Evolutionary conservation across 2,797 vertebrate species (phyloP).

Genomic region (Pempheris klunzingeri): DNA sequence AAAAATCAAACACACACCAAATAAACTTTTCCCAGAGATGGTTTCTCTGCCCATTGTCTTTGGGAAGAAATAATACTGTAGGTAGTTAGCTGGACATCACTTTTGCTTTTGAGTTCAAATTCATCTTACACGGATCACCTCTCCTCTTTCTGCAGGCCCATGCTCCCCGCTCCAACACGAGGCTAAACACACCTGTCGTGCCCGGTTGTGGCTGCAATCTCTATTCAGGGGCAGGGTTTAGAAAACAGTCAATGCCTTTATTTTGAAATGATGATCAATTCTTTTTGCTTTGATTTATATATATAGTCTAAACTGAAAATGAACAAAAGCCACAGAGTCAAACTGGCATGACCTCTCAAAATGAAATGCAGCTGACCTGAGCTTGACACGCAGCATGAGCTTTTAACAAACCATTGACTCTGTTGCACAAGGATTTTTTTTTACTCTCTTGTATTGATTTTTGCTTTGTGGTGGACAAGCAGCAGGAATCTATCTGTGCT

Average conservation of each 20-base stretch:
- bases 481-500: slow-evolving; percentile 60
- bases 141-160: background rate
- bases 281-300: background rate
- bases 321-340: slow-evolving; percentile 1
- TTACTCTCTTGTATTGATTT: slow-evolving; percentile 66
- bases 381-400: slow-evolving; percentile 51
- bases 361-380: slow-evolving; percentile 67
- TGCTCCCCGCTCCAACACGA: background rate
- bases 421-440: slow-evolving; percentile 26
- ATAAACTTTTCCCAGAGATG: too few relatives aligned
- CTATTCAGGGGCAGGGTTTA: background rate
- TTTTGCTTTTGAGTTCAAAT: background rate
- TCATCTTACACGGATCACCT: background rate
- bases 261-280: background rate
- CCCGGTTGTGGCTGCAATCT: background rate
- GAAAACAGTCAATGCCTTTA: background rate
- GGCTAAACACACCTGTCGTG: background rate
- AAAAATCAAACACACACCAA: too few relatives aligned
- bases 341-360: slow-evolving; percentile 23
- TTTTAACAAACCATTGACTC: slow-evolving; percentile 70
- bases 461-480: slow-evolving; percentile 63
- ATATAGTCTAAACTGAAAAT: background rate
- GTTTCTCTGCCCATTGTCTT: too few relatives aligned
- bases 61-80: background rate
- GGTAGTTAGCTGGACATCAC: background rate